A percentile compares a stretch with the other conserved stretches of the same genome.
These are phyloP conservation scores for Exaiptasia diaphana DNA, from an alignment of 64 coral and sea anemone genomes.

Conservation along the genomic window DNA sequence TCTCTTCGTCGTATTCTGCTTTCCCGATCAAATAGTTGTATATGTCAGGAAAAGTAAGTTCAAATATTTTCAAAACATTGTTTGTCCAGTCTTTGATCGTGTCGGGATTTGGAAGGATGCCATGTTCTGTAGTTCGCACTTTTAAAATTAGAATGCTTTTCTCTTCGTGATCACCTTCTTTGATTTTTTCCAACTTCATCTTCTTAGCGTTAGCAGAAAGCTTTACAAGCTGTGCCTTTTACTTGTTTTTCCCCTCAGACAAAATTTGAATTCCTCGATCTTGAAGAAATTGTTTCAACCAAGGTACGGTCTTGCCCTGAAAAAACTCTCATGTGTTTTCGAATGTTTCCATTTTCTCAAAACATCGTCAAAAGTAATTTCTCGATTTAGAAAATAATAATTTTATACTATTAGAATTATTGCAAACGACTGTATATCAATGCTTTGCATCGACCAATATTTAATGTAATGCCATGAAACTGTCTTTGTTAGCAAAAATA, in stretches of 20 bases:
- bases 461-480: too few species aligned
- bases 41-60: slow-evolving; percentile 63
- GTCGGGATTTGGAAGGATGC: slow-evolving; percentile 31
- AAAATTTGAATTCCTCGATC: slow-evolving; percentile 32
- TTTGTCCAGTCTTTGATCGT: slow-evolving; percentile 27
- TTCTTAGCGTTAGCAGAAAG: slow-evolving; percentile 44
- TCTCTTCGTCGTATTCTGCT: slow-evolving; percentile 32
- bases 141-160: slow-evolving; percentile 2
- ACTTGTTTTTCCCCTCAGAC: slow-evolving; percentile 46
- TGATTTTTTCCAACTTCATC: slow-evolving; percentile 39
- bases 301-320: slow-evolving; percentile 27
- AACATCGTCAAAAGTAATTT: background rate
- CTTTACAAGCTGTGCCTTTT: slow-evolving; percentile 55
- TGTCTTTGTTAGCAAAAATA: too few species aligned
- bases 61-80: slow-evolving; percentile 16
- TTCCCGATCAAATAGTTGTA: slow-evolving; percentile 47
- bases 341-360: background rate
- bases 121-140: slow-evolving; percentile 27
- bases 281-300: background rate
- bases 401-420: too few species aligned
- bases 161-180: slow-evolving; percentile 1
- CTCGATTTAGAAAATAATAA: too few species aligned
- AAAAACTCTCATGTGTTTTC: background rate
- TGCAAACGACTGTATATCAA: too few species aligned
- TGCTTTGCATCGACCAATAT: too few species aligned